Evolutionary conservation across 2,113 vertebrate genomes (phyloP), one percentile per base, ranked within the genome.

Genomic region (Myrmecophaga tridactyla): DNA sequence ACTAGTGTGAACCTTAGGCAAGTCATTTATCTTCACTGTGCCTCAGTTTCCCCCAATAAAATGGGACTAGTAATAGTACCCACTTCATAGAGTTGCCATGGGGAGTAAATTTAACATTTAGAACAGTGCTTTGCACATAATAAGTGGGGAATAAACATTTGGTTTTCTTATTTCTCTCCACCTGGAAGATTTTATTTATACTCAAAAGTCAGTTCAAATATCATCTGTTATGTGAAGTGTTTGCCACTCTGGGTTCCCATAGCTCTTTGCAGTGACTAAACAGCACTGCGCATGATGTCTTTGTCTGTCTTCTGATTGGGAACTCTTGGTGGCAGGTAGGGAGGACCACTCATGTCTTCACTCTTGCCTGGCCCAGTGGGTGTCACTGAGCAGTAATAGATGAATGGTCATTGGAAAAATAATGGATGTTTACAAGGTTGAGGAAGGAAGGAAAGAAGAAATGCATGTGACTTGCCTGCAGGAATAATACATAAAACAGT

Each of bases 381-480:
- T 46, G 46, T 86, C 58, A 36, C 14, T 0, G 2, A 34, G 62
- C 34, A 36, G 31, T 77, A 58, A 34, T 43, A 62, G 15, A 41
- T 4, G 8, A 34, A 60, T 23, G 14, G n/a, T 36, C 56, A 34
- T 0, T 43, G 13, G 34, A 13, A 10, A n/a, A 34, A 48, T 41
- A 17, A 29, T 13, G 60, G 29, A 29, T 75, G 36, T 46, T 39
- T 6, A 12, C 27, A 73, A 53, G 15, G 53, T 7, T 48, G 46
- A 48, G 53, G 20, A 18, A 56, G 18, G 53, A 56, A 56, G 18
- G 53, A 18, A 6, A 20, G 53, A 56, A 56, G 53, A 6, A 4
- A 10, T 2, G 23, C 6, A 1, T 2, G 29, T 15, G 36, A 56
- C 2, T 0, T 15, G 34, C 39, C 56, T 34, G 6, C 14, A 21